phyloP scores from a whole-genome alignment of 2,113 vertebrate genomes.

The Speoplatyrhinus poulsoni region DNA sequence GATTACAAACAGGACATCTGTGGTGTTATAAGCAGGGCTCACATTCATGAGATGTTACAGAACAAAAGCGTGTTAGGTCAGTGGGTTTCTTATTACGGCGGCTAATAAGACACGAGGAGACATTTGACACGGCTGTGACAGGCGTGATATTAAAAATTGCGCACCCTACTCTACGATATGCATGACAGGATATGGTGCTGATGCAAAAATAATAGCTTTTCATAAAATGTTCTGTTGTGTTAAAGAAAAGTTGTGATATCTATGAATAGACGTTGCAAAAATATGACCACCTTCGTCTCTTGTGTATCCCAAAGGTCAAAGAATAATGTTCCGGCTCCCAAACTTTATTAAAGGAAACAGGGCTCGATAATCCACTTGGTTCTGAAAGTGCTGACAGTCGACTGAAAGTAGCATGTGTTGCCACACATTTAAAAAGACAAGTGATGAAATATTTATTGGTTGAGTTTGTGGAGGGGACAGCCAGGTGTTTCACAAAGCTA shows the following conservation, averaged over 20 bases:
- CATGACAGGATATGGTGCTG: constrained; percentile 10
- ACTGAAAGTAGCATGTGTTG: constrained; percentile 17
- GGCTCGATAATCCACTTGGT: background rate
- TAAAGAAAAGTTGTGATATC: background rate
- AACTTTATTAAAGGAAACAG: background rate
- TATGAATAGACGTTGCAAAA: background rate
- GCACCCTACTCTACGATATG: constrained; percentile 21
- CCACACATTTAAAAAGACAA: constrained; percentile 16
- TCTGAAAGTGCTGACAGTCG: constrained; percentile 8
- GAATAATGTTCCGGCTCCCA: background rate
- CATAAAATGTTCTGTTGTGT: background rate
- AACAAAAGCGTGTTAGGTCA: constrained; percentile 40
- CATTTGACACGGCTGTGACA: constrained; percentile 22
- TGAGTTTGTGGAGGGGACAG: constrained; percentile 18
- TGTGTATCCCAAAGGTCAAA: constrained; percentile 26
- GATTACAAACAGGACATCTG: constrained; percentile 54
- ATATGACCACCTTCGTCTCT: constrained; percentile 1
- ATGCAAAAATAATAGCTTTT: background rate
- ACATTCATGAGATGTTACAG: constrained; percentile 11
- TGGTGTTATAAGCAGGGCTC: constrained; percentile 33
- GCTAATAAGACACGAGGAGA: constrained; percentile 12
- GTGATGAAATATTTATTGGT: constrained; percentile 10
- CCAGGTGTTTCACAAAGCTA: background rate
- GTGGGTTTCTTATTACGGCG: constrained; percentile 40
- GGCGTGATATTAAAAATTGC: constrained; percentile 30